Evolutionary conservation across 92 coral and sea anemone species (phyloP), one percentile per base, ranked within the genome.

Genomic region (Umimayanthus chanpuru): DNA sequence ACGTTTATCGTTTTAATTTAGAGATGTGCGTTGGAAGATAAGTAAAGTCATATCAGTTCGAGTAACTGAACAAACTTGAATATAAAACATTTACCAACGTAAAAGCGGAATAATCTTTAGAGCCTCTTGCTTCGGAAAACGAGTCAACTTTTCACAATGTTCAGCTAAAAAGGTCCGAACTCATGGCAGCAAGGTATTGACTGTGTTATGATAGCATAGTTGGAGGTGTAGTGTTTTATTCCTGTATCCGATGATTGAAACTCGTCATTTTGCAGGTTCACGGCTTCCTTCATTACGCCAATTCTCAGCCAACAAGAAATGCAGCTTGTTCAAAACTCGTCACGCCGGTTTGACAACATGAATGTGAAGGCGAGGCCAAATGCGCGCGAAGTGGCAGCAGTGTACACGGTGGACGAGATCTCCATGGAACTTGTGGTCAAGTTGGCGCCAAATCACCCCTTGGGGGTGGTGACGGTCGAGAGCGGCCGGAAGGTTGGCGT

Each of bases 351-450:
- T 88, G 90, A 93, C 82, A 97, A 97, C 94, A 97, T 97, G 99
- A 93, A 88, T 75, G 94, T 97, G 58, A 96, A 89, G 88, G 90
- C 99, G 23, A 93, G 99, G 41, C 98, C 98, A 73, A 92, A 93
- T 74, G 98, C 99, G n/a, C 97, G 98, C 8, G 99, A 97, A 86
- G 99, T 97, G n/a, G 95, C 98, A 12, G 99, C 99, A 12, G 93
- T 95, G 73, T 97, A 97, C 91, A 94, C 98, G 47, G 93, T 97
- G 23, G 99, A 97, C 44, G 98, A 95, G 53, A 93, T 95, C 91
- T 97, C 99, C 38, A 95, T 97, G 92, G 99, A 97, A 83, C 92
- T 97, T 29, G 98, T 97, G n/a, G 98, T 97, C n/a, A 94, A 96
- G 77, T 88, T 95, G 73, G 94, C 98, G 32, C 86, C 91, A 81